These are phyloP conservation scores for Euglossa dilemma DNA, from an alignment of 1,140 invertebrate genomes.

Conservation along the genomic window DNA sequence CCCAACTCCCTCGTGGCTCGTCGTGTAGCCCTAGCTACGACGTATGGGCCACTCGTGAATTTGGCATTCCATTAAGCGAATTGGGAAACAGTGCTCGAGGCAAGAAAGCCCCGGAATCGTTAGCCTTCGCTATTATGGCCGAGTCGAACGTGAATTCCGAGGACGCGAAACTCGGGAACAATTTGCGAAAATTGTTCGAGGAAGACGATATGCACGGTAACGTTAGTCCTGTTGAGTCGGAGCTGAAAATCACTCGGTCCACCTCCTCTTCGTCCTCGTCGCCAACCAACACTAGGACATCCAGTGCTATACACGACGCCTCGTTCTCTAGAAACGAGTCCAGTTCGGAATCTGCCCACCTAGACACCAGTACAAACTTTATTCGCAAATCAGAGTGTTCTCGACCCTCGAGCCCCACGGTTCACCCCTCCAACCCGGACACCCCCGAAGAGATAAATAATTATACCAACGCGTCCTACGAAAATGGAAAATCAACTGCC, in stretches of 20 bases:
- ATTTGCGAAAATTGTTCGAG: constrained; percentile 65
- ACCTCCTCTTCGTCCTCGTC: constrained; percentile 64
- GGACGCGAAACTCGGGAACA: constrained; percentile 65
- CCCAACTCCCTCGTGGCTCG: constrained; percentile 64
- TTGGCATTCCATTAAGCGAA: constrained; percentile 79
- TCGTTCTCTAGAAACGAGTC: constrained; percentile 21
- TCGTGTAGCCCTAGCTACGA: constrained; percentile 76
- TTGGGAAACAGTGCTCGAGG: constrained; percentile 66
- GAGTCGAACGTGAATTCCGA: constrained; percentile 68
- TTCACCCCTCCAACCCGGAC: constrained; percentile 48
- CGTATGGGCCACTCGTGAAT: constrained; percentile 79
- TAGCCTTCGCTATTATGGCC: constrained; percentile 55
- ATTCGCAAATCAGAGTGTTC: constrained; percentile 49
- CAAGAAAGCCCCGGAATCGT: constrained; percentile 61
- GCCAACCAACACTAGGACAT: constrained; percentile 42
- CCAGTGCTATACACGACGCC: background rate
- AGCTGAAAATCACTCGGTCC: constrained; percentile 46
- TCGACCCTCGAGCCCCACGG: constrained; percentile 57
- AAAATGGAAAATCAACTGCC: constrained; percentile 33
- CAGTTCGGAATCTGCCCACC: background rate
- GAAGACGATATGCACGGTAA: constrained; percentile 52
- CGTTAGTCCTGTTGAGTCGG: constrained; percentile 48
- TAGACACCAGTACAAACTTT: constrained; percentile 20
- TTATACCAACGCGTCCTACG: background rate
- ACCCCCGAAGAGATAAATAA: constrained; percentile 5